Evolutionary conservation across 1,140 invertebrate species (phyloP).

Genomic region (Palaemon carinicauda): DNA sequence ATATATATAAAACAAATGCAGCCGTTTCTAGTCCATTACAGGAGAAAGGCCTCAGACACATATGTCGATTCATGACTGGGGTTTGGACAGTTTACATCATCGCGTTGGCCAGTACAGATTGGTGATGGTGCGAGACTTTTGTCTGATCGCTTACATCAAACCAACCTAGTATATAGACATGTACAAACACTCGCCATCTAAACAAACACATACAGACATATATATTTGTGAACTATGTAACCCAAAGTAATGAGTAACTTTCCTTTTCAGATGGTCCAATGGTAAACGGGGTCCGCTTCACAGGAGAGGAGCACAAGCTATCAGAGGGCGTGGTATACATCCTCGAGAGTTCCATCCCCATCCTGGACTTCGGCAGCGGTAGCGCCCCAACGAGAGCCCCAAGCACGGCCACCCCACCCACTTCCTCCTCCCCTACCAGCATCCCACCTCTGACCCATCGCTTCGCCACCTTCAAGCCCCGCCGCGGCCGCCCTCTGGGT

Average conservation of each 20-base stretch:
- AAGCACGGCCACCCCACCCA: not conserved
- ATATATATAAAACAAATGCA: no score
- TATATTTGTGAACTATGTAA: no score
- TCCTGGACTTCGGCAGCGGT: not conserved
- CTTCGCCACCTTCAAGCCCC: slow-evolving; percentile 50
- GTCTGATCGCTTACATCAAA: no score
- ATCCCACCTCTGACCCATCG: not conserved
- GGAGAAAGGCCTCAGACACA: no score
- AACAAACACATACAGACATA: no score
- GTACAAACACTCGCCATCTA: no score
- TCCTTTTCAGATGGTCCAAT: not conserved
- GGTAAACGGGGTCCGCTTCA: slow-evolving; percentile 39
- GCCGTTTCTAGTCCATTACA: no score
- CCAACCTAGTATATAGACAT: no score
- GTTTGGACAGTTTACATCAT: no score
- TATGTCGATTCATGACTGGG: no score
- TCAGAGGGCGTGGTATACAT: slow-evolving; percentile 41
- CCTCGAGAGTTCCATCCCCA: slow-evolving; percentile 23
- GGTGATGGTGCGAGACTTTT: no score
- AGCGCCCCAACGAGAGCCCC: not conserved
- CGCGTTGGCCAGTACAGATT: no score
- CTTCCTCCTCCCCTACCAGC: not conserved
- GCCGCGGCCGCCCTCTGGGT: not conserved
- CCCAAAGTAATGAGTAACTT: not conserved
- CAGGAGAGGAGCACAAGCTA: slow-evolving; percentile 39